phyloP scores from a whole-genome alignment of 2,797 vertebrate genomes.

The Carcharodon carcharias region DNA sequence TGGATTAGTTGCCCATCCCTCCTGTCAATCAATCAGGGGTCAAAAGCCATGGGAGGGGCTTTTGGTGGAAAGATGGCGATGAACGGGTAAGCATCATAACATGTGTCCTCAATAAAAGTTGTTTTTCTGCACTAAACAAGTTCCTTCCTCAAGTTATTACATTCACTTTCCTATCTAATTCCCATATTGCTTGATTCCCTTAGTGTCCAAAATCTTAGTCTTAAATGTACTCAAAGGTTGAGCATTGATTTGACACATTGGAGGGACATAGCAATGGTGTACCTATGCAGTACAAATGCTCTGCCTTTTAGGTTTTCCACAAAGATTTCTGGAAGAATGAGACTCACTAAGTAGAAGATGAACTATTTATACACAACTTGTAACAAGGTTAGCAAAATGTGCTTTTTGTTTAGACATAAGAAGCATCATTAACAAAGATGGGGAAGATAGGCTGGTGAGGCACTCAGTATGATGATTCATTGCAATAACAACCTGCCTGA shows the following conservation, averaged over 20 bases:
- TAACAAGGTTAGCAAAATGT: not conserved
- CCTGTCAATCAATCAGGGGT: no score
- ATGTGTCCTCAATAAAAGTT: no score
- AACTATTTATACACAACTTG: not conserved
- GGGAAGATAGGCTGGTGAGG: not conserved
- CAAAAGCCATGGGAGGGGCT: no score
- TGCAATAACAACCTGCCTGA: not conserved
- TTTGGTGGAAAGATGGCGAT: no score
- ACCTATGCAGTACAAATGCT: not conserved
- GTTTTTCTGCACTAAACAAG: no score
- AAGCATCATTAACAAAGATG: not conserved
- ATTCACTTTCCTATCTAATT: not conserved
- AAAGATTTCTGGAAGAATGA: not conserved
- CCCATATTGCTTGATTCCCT: not conserved
- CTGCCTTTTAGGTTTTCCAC: not conserved
- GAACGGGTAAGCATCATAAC: no score
- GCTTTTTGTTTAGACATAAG: not conserved
- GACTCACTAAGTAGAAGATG: not conserved
- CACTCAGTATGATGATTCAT: not conserved
- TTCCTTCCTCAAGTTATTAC: no score
- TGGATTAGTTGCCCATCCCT: no score
- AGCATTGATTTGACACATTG: not conserved
- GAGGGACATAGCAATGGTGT: not conserved
- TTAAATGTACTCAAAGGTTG: not conserved
- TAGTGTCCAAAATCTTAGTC: not conserved